Conservation (phyloP, 2,888 invertebrate species). For the Lissonota sp. region DNA sequence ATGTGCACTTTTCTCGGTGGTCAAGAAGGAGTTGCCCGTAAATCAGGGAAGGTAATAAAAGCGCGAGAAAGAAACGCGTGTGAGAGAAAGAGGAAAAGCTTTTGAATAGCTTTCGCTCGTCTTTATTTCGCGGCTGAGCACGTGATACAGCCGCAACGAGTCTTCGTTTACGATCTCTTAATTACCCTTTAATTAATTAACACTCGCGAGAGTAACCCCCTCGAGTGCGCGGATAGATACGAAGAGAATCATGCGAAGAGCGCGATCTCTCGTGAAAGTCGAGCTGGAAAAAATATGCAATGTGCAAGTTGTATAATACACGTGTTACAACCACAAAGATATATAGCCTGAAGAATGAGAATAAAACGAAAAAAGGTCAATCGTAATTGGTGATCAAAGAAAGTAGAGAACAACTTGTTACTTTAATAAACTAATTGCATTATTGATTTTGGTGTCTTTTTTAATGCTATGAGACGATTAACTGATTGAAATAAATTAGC, state of each 20-base stretch:
- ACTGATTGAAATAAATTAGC: too few species aligned
- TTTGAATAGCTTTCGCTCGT: constrained; percentile 68
- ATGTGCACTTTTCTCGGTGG: constrained; percentile 54
- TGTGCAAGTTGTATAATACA: not conserved
- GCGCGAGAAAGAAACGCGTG: constrained; percentile 26
- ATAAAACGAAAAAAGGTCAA: not conserved
- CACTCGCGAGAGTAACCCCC: constrained; percentile 37
- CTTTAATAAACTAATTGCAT: too few species aligned
- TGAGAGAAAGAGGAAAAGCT: constrained; percentile 64
- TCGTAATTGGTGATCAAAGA: not conserved
- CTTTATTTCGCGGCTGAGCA: constrained; percentile 58
- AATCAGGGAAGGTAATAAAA: constrained; percentile 66
- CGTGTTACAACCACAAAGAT: constrained; percentile 24
- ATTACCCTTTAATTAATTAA: constrained; percentile 72
- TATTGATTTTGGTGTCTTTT: too few species aligned
- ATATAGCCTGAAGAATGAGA: constrained; percentile 13
- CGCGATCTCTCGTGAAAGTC: not conserved
- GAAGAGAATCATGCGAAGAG: not conserved
- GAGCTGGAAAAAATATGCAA: constrained; percentile 11
- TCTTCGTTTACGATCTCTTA: constrained; percentile 70
- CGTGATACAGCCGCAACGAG: constrained; percentile 51
- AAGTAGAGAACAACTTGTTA: too few species aligned
- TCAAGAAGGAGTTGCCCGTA: constrained; percentile 65
- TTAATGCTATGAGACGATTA: too few species aligned
- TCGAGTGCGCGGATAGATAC: constrained; percentile 17